Conservation (phyloP, 2,888 invertebrate genomes). For the Acronicta psi region DNA sequence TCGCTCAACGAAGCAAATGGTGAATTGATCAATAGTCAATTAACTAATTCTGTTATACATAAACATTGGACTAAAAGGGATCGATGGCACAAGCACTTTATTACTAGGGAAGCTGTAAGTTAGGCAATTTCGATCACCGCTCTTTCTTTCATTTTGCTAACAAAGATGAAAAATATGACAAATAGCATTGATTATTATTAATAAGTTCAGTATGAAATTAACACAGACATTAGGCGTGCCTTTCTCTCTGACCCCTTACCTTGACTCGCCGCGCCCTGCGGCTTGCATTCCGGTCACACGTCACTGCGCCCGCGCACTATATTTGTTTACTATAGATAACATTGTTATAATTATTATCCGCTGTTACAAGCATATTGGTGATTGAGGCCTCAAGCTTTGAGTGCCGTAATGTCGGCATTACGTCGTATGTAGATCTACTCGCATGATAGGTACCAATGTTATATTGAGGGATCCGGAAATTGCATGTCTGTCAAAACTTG, state of each 20-base stretch:
- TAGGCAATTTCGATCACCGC: too few species aligned
- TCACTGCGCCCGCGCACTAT: slow-evolving; percentile 66
- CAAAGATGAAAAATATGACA: slow-evolving; percentile 4
- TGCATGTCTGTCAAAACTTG: not conserved
- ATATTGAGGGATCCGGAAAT: not conserved
- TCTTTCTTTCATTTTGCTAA: not conserved
- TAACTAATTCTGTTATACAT: too few species aligned
- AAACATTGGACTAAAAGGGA: too few species aligned
- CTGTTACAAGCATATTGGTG: slow-evolving; percentile 51
- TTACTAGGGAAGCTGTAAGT: too few species aligned
- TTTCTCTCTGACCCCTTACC: slow-evolving; percentile 87
- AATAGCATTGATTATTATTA: slow-evolving; percentile 23
- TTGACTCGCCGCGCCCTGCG: slow-evolving; percentile 86
- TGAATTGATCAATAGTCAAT: too few species aligned
- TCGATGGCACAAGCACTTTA: too few species aligned
- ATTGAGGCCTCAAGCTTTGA: slow-evolving; percentile 40
- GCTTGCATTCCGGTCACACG: slow-evolving; percentile 79
- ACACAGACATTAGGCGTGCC: slow-evolving; percentile 79
- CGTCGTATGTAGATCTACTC: slow-evolving; percentile 13
- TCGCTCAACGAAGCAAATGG: too few species aligned
- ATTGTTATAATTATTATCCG: slow-evolving; percentile 61
- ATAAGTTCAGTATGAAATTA: slow-evolving; percentile 70
- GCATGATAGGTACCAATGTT: slow-evolving; percentile 2
- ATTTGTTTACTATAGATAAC: slow-evolving; percentile 62
- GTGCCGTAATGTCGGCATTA: slow-evolving; percentile 15